These are phyloP conservation scores for Zeugodacus cucurbitae DNA, from an alignment of 1,140 invertebrate genomes.

Conservation along the genomic window DNA sequence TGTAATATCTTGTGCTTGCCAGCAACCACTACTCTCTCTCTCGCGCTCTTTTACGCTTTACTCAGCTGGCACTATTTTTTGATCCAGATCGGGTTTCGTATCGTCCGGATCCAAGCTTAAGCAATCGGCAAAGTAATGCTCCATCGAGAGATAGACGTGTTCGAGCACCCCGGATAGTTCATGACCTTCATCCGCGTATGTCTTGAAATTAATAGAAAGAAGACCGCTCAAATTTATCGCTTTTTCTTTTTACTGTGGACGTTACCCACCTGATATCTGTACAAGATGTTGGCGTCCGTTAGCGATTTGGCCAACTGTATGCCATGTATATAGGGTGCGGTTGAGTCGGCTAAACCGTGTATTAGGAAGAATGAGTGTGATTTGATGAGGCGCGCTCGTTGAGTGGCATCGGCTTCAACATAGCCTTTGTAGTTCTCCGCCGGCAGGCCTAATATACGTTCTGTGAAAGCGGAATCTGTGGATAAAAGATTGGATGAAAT, in stretches of 20 bases:
- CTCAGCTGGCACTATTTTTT: constrained; percentile 62
- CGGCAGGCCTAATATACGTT: constrained; percentile 88
- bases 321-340: constrained; percentile 92
- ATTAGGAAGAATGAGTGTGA: constrained; percentile 88
- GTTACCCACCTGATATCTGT: constrained; percentile 84
- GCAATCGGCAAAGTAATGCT: constrained; percentile 85
- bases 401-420: constrained; percentile 89
- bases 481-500: not conserved
- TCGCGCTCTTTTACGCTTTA: constrained; percentile 42
- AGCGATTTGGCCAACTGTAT: constrained; percentile 88
- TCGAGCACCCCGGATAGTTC: constrained; percentile 80
- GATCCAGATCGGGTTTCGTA: constrained; percentile 60
- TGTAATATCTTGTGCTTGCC: not conserved
- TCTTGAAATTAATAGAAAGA: constrained; percentile 67
- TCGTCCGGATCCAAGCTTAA: constrained; percentile 83
- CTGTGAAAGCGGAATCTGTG: constrained; percentile 93
- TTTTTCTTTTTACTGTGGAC: not conserved
- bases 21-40: not conserved
- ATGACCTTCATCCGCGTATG: constrained; percentile 86
- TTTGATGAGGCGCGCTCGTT: constrained; percentile 85
- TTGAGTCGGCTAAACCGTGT: constrained; percentile 87
- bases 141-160: constrained; percentile 87
- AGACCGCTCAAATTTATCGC: not conserved
- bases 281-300: constrained; percentile 85
- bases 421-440: constrained; percentile 92